phyloP scores from a whole-genome alignment of 2,113 vertebrate species.

The Caracal caracal region DNA sequence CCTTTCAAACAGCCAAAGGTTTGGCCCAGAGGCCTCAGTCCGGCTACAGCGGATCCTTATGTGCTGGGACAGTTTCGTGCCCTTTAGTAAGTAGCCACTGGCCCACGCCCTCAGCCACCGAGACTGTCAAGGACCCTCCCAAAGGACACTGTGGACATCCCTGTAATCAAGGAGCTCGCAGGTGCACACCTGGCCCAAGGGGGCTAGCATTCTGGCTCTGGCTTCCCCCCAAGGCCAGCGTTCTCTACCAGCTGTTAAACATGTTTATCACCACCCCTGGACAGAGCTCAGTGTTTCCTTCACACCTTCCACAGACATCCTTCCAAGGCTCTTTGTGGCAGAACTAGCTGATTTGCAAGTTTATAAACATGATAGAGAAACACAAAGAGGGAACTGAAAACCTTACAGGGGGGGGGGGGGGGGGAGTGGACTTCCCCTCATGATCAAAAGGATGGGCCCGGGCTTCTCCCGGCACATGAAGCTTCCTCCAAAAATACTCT shows the following conservation, averaged over 20 bases:
- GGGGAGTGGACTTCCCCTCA: constrained; percentile 47
- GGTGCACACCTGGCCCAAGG: not conserved
- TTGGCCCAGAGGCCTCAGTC: not conserved
- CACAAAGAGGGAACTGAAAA: constrained; percentile 76
- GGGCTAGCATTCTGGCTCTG: not conserved
- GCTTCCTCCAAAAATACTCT: constrained; percentile 48
- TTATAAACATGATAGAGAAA: constrained; percentile 37
- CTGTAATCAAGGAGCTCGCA: not conserved
- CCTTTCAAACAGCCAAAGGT: not conserved
- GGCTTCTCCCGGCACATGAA: constrained; percentile 8
- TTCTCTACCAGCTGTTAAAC: not conserved
- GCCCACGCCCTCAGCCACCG: not conserved
- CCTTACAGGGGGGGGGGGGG: not conserved
- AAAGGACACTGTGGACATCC: not conserved
- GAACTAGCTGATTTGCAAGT: constrained; percentile 4
- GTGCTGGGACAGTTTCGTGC: not conserved
- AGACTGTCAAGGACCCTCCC: not conserved
- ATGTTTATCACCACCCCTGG: not conserved
- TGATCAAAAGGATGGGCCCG: not conserved
- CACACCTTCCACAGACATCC: not conserved
- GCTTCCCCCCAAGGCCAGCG: not conserved
- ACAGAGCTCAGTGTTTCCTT: not conserved
- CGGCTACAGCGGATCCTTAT: not conserved
- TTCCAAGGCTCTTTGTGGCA: constrained; percentile 26
- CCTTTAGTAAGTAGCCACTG: not conserved